phyloP scores from a whole-genome alignment of 2,888 invertebrate genomes.

The Cecidostiba fungosa region DNA sequence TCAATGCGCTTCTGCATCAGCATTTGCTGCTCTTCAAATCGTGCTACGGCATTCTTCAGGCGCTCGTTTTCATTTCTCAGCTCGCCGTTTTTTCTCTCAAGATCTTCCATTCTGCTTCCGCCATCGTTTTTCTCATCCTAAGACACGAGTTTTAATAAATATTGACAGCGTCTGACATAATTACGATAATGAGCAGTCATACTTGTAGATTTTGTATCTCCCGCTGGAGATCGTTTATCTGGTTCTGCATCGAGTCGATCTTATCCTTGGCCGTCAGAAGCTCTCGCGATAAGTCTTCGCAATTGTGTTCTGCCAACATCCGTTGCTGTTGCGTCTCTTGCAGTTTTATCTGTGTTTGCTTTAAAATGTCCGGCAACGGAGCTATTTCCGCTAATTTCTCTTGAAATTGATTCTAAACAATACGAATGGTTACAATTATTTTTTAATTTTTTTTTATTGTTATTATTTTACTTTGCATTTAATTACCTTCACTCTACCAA shows the following conservation, averaged over 20 bases:
- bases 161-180: neutral
- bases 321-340: slow-evolving; percentile 87
- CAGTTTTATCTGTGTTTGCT: slow-evolving; percentile 85
- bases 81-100: slow-evolving; percentile 81
- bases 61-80: slow-evolving; percentile 81
- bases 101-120: slow-evolving; percentile 70
- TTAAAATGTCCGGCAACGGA: slow-evolving; percentile 86
- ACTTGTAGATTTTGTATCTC: slow-evolving; percentile 73
- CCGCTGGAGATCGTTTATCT: slow-evolving; percentile 74
- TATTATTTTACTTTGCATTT: neutral
- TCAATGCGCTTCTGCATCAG: slow-evolving; percentile 84
- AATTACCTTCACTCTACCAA: slow-evolving; percentile 84
- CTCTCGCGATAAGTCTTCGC: slow-evolving; percentile 85
- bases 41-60: slow-evolving; percentile 81
- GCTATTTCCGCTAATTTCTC: slow-evolving; percentile 87
- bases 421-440: neutral
- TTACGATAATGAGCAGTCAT: neutral
- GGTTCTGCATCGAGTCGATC: slow-evolving; percentile 78
- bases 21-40: slow-evolving; percentile 83
- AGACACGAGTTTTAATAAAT: neutral
- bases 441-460: neutral
- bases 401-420: slow-evolving; percentile 84
- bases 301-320: slow-evolving; percentile 85
- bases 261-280: slow-evolving; percentile 85
- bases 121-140: slow-evolving; percentile 70